These are phyloP conservation scores for Malacoctenus gilli DNA, from an alignment of 2,797 vertebrate genomes.

Conservation along the genomic window DNA sequence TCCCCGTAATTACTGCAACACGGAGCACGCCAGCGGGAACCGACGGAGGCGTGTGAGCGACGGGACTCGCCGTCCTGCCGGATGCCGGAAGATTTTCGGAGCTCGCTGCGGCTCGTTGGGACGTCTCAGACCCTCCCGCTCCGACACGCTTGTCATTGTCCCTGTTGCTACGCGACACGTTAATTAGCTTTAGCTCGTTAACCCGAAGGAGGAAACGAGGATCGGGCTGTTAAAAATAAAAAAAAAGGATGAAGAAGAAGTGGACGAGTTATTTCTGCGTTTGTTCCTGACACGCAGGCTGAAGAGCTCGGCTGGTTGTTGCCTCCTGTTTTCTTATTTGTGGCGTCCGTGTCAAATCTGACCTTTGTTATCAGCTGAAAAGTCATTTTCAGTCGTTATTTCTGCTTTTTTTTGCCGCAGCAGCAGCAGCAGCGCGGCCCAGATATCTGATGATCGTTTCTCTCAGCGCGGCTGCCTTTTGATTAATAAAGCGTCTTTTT, in stretches of 20 bases:
- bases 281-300: constrained; percentile 19
- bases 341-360: background rate
- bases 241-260: constrained; percentile 24
- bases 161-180: constrained; percentile 69
- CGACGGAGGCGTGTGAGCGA: constrained; percentile 19
- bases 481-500: background rate
- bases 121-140: constrained; percentile 44
- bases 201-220: constrained; percentile 57
- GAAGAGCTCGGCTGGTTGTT: constrained; percentile 6
- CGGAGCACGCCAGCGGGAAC: constrained; percentile 45
- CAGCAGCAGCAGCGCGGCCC: background rate
- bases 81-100: too few species aligned
- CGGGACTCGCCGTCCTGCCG: constrained; percentile 2
- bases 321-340: background rate
- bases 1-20: constrained; percentile 59
- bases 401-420: background rate
- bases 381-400: background rate
- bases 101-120: constrained; percentile 30
- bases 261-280: constrained; percentile 33
- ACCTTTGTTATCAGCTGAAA: constrained; percentile 5
- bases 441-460: background rate
- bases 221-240: constrained; percentile 52
- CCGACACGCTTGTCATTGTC: constrained; percentile 55
- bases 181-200: constrained; percentile 57
- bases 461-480: constrained; percentile 3